Base-by-base conservation (phyloP, 2,797 vertebrate species). In the Brachymystax lenok region DNA sequence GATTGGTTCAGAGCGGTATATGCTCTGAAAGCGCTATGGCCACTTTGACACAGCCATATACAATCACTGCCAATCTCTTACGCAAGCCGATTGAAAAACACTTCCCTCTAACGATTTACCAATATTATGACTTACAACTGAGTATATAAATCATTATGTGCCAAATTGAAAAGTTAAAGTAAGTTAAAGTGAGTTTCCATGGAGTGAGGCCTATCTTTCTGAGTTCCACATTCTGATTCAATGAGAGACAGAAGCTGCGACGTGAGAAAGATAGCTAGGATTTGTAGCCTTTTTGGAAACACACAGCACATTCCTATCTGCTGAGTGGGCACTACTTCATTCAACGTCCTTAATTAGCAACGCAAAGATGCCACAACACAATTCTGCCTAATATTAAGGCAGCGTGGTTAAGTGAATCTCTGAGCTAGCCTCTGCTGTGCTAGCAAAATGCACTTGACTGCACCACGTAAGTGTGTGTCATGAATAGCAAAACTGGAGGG, bases 391-490 rank as follows among this genome's bases (percentile, higher is more conserved):
- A 74, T 78, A 64, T 74, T 59, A 21, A 77, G 71, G 76, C 73
- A 27, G 40, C 12, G 40, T 46, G 40, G 40, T 13, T 46, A 46
- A 82, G 84, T 81, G 83, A 89, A 83, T 81, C 81, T 86, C 85
- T 87, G 91, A 83, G 84, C 79, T 83, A 89, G 83, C 79, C 82
- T 86, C 86, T 87, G 91, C 90, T 89, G 85, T 3, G 81, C 83
- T 75, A 81, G 88, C 83, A 87, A 87, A 91, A 86, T 73, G 81
- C 80, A 81, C 77, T 81, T 16, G 68, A 81, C 77, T 83, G 80
- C 77, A 71, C 77, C 69, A 82, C 74, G 75, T 87, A 77, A 83
- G 77, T 74, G 79, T 88, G 82, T 84, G 83, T 79, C 74, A 54
- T 86, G 88, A 90, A 91, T 87, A 86, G 79, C 74, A 85, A 89